Conservation (phyloP, 2,113 vertebrate genomes). For the Podarcis raffonei region DNA sequence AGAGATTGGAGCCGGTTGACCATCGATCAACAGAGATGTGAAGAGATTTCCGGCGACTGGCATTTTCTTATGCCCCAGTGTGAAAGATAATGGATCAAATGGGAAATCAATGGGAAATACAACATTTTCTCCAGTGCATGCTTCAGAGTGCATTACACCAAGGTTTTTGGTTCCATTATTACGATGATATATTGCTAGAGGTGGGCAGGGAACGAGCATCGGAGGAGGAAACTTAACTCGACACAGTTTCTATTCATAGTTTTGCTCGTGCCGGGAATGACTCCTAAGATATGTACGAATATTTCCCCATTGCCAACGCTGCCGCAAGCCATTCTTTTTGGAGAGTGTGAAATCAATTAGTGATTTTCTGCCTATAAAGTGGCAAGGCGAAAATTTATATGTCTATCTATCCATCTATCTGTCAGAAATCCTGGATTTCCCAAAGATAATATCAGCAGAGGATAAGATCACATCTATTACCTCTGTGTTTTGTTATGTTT, state of each 20-base stretch:
- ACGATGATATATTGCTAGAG: conserved; percentile 60
- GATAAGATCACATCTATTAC: conserved; percentile 55
- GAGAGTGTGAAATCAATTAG: conserved; percentile 67
- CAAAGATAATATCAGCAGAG: conserved; percentile 35
- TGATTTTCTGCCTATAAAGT: conserved; percentile 29
- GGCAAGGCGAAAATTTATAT: conserved; percentile 49
- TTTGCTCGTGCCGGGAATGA: conserved; percentile 24
- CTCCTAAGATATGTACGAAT: conserved; percentile 56
- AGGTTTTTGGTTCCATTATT: conserved; percentile 54
- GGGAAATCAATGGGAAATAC: conserved; percentile 69
- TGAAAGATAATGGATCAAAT: conserved; percentile 65
- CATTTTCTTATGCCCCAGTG: conserved; percentile 66
- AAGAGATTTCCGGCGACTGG: conserved; percentile 67
- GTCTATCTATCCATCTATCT: conserved; percentile 7
- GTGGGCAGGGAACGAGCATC: conserved; percentile 33
- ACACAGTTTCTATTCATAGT: conserved; percentile 42
- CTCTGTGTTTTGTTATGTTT: conserved; percentile 45
- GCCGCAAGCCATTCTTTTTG: background rate
- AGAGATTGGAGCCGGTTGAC: conserved; percentile 43
- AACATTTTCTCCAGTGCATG: conserved; percentile 63
- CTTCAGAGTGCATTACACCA: conserved; percentile 62
- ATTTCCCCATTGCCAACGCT: conserved; percentile 9
- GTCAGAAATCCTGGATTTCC: conserved; percentile 43
- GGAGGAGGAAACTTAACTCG: conserved; percentile 28
- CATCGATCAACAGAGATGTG: conserved; percentile 63